Base-by-base conservation (phyloP, 2,113 vertebrate genomes). In the Mormoops blainvillei region DNA sequence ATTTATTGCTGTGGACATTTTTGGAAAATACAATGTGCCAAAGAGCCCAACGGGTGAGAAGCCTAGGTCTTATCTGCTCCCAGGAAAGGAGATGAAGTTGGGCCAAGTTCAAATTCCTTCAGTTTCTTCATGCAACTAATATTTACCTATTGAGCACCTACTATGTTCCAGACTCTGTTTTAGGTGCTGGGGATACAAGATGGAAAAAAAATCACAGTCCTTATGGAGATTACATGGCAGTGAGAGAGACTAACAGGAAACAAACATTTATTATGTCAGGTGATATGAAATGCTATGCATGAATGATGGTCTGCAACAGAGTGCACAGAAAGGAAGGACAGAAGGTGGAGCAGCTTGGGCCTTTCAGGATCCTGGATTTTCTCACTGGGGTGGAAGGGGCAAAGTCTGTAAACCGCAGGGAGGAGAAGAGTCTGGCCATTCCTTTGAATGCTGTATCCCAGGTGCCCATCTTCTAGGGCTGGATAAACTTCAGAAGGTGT, bases 71-170 rank as follows among this genome's bases (percentile, higher is more conserved):
- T 71, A 68, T 38, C 50, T 36, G 81, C 26, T 84, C 48, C 78
- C 13, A 22, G 61, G 81, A 94, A 38, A 84, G n/a, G 38, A 68
- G 68, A 87, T 77, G 78, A 94, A 56, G 43, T 73, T 80, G 70
- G 50, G 54, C 31, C 14, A 83, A 81, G 43, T 89, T 93, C 68
- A 91, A 33, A 94, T 74, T 91, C 63, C 56, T 92, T 96, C 52
- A 11, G 3, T 89, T 58, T 74, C 16, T 86, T 96, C 58, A 58
- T 67, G 43, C 41, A 77, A 61, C 48, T 70, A 90, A 81, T 38
- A 63, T 80, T 93, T 43, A 63, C 74, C 92, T 94, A 86, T 41
- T 89, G 80, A 89, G 38, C 19, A 45, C 67, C 52, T 81, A 93
- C 78, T 92, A 68, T 48, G 76, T 54, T 87, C 78, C 68, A 80